phyloP scores from a whole-genome alignment of 2,888 invertebrate species.

The Xestia sexstrigata region DNA sequence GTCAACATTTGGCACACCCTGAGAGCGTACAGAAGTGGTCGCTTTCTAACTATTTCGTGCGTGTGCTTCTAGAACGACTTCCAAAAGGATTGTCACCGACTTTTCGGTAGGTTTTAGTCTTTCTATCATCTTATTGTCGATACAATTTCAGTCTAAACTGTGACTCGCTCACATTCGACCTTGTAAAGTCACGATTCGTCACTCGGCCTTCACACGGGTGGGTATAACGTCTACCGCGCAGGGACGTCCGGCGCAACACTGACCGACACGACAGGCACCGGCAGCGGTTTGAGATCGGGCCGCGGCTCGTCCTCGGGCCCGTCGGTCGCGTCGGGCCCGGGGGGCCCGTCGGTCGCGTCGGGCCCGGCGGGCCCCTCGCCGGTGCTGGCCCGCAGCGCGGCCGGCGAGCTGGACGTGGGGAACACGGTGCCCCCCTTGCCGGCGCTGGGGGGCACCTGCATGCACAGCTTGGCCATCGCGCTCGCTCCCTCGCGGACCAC shows the following conservation, averaged over 20 bases:
- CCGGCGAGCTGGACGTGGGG: constrained; percentile 73
- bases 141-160: neutral
- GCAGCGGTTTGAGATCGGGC: constrained; percentile 23
- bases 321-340: neutral
- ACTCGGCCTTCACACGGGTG: neutral
- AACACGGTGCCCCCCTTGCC: constrained; percentile 74
- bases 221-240: constrained; percentile 31
- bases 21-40: neutral
- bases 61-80: neutral
- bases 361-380: constrained; percentile 30
- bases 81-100: neutral
- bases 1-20: neutral
- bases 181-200: neutral
- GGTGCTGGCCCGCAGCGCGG: constrained; percentile 69
- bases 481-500: constrained; percentile 84
- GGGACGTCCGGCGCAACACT: constrained; percentile 16
- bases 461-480: constrained; percentile 84
- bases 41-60: neutral
- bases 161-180: neutral
- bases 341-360: neutral
- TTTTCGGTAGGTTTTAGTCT: neutral
- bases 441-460: constrained; percentile 73
- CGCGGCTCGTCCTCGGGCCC: constrained; percentile 32
- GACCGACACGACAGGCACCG: constrained; percentile 25
- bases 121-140: neutral